Percentiles rank a stretch among this genome's conserved stretches.
These are phyloP conservation scores for Hemiscyllium ocellatum DNA, from an alignment of 2,113 vertebrate genomes.

Conservation along the genomic window DNA sequence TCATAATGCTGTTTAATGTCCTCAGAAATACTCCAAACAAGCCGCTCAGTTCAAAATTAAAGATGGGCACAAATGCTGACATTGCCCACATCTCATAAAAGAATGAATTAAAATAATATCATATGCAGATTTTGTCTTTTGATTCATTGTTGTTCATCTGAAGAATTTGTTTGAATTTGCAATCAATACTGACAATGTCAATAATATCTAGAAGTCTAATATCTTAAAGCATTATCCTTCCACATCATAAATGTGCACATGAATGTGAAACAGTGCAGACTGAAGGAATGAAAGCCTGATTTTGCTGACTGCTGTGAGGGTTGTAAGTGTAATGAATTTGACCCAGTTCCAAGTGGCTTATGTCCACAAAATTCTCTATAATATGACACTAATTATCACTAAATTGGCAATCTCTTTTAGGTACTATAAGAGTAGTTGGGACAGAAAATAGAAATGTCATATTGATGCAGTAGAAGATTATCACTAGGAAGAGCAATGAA, in stretches of 20 bases:
- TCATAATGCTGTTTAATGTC: too few relatives aligned
- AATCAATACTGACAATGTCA: background rate
- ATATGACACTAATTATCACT: constrained; percentile 21
- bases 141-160: background rate
- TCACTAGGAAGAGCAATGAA: background rate
- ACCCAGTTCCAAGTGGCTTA: constrained; percentile 18
- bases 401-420: constrained; percentile 27
- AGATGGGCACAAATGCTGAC: too few relatives aligned
- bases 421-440: background rate
- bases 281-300: background rate
- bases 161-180: background rate
- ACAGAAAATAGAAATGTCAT: constrained; percentile 5
- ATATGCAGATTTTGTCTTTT: background rate
- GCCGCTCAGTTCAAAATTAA: too few relatives aligned
- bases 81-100: too few relatives aligned
- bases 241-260: background rate
- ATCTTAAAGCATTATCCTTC: background rate
- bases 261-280: background rate
- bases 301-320: background rate
- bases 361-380: background rate
- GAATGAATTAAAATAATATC: background rate
- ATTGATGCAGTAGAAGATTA: background rate
- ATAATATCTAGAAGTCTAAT: background rate
- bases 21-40: too few relatives aligned
- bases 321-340: constrained; percentile 28